Evolutionary conservation across 2,797 vertebrate genomes (phyloP), one percentile per base, ranked within the genome.

Genomic region (Perodicticus potto): DNA sequence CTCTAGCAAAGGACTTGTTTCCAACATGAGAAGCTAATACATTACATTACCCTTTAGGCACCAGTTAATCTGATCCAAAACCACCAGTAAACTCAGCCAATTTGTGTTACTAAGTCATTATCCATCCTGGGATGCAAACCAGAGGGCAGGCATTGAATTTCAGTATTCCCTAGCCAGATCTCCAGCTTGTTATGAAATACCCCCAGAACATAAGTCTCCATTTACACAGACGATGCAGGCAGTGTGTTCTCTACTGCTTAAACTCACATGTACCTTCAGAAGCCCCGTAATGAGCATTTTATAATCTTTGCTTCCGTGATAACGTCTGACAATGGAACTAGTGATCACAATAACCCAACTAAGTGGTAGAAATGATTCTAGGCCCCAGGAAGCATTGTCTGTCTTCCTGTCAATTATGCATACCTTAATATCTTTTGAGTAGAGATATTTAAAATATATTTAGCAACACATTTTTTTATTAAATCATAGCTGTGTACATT

Each of bases 1-100:
- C 83, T 84, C 57, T 80, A 91, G 74, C 65, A 85, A 84, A 74
- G 59, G 95, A 86, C 88, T 88, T 32, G 22, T 40, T 27, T n/a
- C 63, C 92, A 80, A 5, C 25, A 87, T 84, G 93, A 76, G 94
- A 85, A 70, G 53, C 85, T 96, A 86, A 96, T 93, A 89, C 29
- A 23, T 83, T 29, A 17, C 69, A n/a, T n/a, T n/a, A n/a, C n/a
- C 40, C 70, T 89, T 32, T n/a, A 25, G 12, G 61, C 1, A 20
- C 34, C 45, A 83, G 63, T 43, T 65, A 85, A 86, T 82, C 94
- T 74, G 73, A 88, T 92, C 95, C 77, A 78, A 83, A 59, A 93
- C 63, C 63, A 85, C 73, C 90, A 17, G 72, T 2, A 69, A 65
- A 63, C 22, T 6, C 74, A 86, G 67, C 10, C 14, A 81, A 77